Percentiles rank a stretch among this genome's conserved stretches.
Conservation (phyloP, 2,113 vertebrate genomes). For the Hassar affinis region DNA sequence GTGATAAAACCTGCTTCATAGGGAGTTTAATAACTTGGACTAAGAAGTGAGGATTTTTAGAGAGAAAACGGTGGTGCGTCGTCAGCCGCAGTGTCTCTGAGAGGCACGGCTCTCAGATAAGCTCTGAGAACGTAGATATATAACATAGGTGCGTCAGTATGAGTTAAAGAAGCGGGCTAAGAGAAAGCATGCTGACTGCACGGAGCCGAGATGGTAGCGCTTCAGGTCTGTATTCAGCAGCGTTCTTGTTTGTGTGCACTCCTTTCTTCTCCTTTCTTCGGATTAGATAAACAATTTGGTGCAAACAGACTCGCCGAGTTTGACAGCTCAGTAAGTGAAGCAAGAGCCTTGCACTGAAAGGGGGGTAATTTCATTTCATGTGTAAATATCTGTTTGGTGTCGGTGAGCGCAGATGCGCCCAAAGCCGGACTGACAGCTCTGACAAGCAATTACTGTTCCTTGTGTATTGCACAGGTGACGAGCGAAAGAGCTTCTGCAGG, state of each 20-base stretch:
- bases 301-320: slow-evolving; percentile 40
- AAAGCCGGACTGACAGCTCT: slow-evolving; percentile 55
- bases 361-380: slow-evolving; percentile 55
- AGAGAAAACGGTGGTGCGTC: background rate
- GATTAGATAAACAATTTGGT: slow-evolving; percentile 54
- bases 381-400: slow-evolving; percentile 62
- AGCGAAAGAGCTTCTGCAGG: slow-evolving; percentile 9
- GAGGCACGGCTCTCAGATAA: background rate
- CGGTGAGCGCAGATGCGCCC: slow-evolving; percentile 42
- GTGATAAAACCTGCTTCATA: background rate
- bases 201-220: slow-evolving; percentile 12
- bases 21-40: background rate
- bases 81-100: background rate
- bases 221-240: slow-evolving; percentile 20
- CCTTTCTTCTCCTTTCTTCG: slow-evolving; percentile 31
- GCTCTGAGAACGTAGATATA: background rate
- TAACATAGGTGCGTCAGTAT: background rate
- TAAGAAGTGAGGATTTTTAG: background rate
- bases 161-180: background rate
- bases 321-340: slow-evolving; percentile 52
- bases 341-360: slow-evolving; percentile 42
- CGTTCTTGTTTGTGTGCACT: background rate
- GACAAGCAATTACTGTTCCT: slow-evolving; percentile 61
- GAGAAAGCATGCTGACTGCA: background rate
- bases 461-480: slow-evolving; percentile 52